Conservation (phyloP, 2,113 vertebrate genomes). For the Condylura cristata region DNA sequence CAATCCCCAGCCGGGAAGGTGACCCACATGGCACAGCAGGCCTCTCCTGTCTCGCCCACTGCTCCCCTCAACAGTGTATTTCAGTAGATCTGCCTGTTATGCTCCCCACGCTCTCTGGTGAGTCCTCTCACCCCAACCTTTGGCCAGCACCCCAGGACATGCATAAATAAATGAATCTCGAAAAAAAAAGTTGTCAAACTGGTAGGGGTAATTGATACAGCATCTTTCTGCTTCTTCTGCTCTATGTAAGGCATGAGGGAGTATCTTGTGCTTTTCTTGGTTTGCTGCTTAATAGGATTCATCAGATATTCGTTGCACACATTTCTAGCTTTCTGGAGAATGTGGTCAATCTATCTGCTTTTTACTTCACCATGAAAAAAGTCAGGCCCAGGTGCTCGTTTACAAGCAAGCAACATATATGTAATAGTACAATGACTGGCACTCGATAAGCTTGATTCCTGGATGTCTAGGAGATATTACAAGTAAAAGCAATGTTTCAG, state of each 20-base stretch:
- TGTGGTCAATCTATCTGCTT: not conserved
- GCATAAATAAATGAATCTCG: too few species aligned
- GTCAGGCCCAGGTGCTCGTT: not conserved
- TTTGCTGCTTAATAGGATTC: not conserved
- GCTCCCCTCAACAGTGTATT: too few species aligned
- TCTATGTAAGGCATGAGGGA: not conserved
- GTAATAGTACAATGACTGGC: not conserved
- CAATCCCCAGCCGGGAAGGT: too few species aligned
- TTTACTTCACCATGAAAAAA: conserved; percentile 32
- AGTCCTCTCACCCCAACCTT: too few species aligned
- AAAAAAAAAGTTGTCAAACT: too few species aligned
- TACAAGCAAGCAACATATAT: not conserved
- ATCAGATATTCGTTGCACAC: not conserved
- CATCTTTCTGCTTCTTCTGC: not conserved
- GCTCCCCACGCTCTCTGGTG: too few species aligned
- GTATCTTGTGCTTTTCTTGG: not conserved
- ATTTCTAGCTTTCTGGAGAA: not conserved
- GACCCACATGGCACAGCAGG: too few species aligned
- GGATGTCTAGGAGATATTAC: not conserved
- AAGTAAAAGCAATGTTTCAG: not conserved
- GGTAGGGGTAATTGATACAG: too few species aligned
- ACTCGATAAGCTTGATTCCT: not conserved
- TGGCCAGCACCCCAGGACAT: too few species aligned
- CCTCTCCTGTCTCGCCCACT: too few species aligned
- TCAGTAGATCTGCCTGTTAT: too few species aligned